Evolutionary conservation across 2,113 vertebrate species (phyloP).

Genomic region (Delphinus delphis): DNA sequence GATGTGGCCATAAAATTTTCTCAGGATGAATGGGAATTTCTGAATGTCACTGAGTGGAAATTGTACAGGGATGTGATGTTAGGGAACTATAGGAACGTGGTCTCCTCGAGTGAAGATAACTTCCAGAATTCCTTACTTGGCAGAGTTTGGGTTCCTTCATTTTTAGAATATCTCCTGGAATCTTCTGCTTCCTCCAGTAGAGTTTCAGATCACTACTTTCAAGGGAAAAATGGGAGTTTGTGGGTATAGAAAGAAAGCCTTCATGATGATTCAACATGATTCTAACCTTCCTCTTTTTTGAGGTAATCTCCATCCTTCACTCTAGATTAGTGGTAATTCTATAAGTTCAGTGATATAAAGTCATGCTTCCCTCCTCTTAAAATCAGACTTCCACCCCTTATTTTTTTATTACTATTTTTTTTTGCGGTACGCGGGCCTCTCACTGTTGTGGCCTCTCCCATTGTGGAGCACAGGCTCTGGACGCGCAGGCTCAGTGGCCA

Average conservation of each 20-base stretch:
- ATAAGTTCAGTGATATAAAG: not conserved
- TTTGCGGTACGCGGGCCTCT: too few relatives aligned
- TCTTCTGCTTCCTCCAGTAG: not conserved
- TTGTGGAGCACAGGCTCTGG: too few relatives aligned
- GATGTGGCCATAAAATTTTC: slow-evolving; percentile 32
- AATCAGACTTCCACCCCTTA: not conserved
- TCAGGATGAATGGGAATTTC: not conserved
- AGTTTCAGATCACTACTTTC: not conserved
- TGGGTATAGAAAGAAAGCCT: not conserved
- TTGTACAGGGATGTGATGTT: slow-evolving; percentile 9
- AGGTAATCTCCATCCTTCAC: not conserved
- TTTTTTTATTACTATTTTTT: not conserved
- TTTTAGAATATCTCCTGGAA: not conserved
- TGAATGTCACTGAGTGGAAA: not conserved
- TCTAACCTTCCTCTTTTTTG: not conserved
- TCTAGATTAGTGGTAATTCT: not conserved
- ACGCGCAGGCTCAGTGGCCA: accelerated
- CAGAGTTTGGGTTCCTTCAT: not conserved
- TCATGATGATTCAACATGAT: not conserved
- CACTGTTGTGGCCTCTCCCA: too few relatives aligned
- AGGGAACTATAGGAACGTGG: not conserved
- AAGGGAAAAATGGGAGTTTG: not conserved
- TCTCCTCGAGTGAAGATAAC: not conserved
- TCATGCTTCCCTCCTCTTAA: not conserved
- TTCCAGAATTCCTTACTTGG: not conserved